Percentiles rank a stretch among this genome's conserved stretches.
Evolutionary conservation across 2,797 vertebrate species (phyloP).

Genomic region (Steatocranus sp.): DNA sequence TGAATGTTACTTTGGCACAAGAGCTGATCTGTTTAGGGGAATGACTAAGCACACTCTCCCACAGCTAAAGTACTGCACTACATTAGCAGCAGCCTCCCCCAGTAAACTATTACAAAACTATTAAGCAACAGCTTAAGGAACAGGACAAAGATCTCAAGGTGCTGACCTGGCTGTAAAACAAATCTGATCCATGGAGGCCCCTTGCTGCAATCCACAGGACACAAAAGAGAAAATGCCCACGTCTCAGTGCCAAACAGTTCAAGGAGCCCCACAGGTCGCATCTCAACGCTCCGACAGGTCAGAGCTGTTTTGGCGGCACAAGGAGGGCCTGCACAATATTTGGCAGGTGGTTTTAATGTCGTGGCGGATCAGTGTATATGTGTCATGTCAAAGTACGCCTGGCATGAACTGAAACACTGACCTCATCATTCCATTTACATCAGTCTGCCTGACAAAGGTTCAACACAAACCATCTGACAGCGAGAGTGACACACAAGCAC

Average conservation of each 20-base stretch:
- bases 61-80: neutral
- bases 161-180: neutral
- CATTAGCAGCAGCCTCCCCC: neutral
- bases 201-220: neutral
- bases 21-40: neutral
- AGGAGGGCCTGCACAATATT: neutral
- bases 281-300: neutral
- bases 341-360: neutral
- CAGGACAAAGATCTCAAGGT: neutral
- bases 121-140: neutral
- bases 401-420: slow-evolving; percentile 48
- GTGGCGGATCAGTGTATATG: neutral
- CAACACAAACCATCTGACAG: slow-evolving; percentile 28
- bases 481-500: neutral
- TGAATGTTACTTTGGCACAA: neutral
- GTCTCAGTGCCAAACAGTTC: neutral
- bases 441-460: slow-evolving; percentile 25
- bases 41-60: neutral
- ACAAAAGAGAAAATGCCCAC: neutral
- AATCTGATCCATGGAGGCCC: neutral
- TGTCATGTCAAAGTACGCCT: slow-evolving; percentile 18
- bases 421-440: slow-evolving; percentile 56
- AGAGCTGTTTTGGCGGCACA: neutral
- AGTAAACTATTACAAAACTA: neutral
- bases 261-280: neutral